Evolutionary conservation across 1,140 invertebrate genomes (phyloP), one percentile per base, ranked within the genome.

Genomic region (Eubasilissa regina): DNA sequence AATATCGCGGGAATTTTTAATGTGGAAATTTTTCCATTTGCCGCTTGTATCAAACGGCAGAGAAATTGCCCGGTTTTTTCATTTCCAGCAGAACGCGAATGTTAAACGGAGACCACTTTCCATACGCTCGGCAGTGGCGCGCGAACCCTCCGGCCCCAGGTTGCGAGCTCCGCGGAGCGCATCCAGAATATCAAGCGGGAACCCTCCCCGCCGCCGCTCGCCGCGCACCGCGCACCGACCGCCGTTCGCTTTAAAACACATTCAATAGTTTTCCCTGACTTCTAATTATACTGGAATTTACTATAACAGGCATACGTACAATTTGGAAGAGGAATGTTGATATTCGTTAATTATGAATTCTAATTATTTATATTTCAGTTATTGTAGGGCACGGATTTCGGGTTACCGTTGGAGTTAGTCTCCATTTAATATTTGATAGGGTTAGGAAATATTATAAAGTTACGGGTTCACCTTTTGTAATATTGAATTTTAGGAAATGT

Each of bases 111-210:
- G 75, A 53, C 66, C 60, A 74, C 79, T 73, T 77, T 68, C 75
- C 72, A 79, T 68, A 79, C 68, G 74, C 77, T 78, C 60, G 77
- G 47, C 68, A 45, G 58, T 25, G 55, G 74, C 66, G 48, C 12
- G 56, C 21, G 25, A 35, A 35, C 25, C 17, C 19, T 48, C 44
- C 21, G 53, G 58, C 64, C 44, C 66, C 55, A 77, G 79, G 51
- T 73, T 48, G 75, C 75, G 75, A 81, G 80, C 76, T 81, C 56
- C 77, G 80, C 66, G 60, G 76, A 72, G 80, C 80, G 80, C 80
- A 79, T 81, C 74, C 75, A 77, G 80, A 79, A 81, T 81, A 81
- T 81, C 66, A 81, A 81, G 76, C 80, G 76, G 77, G 68, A 21
- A 15, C 44, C 48, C n/a, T 44, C 25, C 13, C 35, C 74, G n/a